These are phyloP conservation scores for Germaria angustata DNA, from an alignment of 2,888 invertebrate species.

Conservation along the genomic window DNA sequence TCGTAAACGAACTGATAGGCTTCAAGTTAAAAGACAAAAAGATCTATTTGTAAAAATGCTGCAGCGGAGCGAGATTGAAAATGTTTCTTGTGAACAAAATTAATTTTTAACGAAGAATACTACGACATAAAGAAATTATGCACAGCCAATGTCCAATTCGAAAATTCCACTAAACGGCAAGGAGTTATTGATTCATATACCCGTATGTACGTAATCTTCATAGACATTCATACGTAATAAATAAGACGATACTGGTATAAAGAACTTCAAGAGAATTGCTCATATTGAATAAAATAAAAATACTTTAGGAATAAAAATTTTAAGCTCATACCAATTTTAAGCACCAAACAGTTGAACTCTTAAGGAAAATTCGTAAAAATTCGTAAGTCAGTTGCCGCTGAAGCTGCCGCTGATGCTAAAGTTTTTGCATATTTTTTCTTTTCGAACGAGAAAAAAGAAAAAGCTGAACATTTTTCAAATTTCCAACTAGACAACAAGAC, in stretches of 20 bases:
- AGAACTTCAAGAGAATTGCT: conserved; percentile 28
- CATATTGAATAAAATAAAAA: conserved; percentile 9
- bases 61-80: too few relatives aligned
- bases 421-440: conserved; percentile 35
- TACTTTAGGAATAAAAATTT: neutral
- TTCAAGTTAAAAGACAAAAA: too few relatives aligned
- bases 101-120: too few relatives aligned
- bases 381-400: conserved; percentile 13
- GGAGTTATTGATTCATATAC: conserved; percentile 24
- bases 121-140: too few relatives aligned
- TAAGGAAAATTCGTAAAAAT: conserved; percentile 23
- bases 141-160: too few relatives aligned
- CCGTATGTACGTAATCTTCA: too few relatives aligned
- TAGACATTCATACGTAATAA: conserved; percentile 33
- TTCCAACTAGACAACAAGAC: conserved; percentile 18
- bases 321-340: conserved; percentile 36
- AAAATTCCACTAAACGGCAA: neutral
- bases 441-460: neutral
- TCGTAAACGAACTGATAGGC: too few relatives aligned
- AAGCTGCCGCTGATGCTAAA: conserved; percentile 20
- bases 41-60: too few relatives aligned
- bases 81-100: too few relatives aligned
- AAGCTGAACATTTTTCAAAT: conserved; percentile 13
- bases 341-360: conserved; percentile 19
- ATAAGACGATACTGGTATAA: neutral